Evolutionary conservation across 23 tunicate genomes (phyloP).

Genomic region (Clavelina lepadiformis): DNA sequence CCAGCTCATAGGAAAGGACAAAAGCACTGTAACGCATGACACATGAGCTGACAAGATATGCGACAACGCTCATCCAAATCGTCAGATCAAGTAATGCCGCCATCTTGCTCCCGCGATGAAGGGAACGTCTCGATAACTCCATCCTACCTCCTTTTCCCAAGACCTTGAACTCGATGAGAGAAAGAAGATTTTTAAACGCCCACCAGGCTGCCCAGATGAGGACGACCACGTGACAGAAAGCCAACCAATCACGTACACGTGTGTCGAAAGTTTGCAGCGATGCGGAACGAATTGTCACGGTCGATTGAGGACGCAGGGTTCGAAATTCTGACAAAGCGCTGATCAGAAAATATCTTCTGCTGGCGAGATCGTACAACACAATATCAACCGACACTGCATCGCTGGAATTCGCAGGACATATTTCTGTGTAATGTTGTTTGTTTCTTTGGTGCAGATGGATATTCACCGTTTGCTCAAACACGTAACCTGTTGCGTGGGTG

Average conservation of each 20-base stretch:
- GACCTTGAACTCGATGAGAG: neutral
- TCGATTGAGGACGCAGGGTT: neutral
- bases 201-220: slow-evolving; percentile 13
- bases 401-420: neutral
- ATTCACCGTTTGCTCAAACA: neutral
- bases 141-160: neutral
- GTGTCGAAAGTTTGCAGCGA: neutral
- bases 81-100: slow-evolving; percentile 1
- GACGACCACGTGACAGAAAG: slow-evolving; percentile 8
- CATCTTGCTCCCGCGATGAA: neutral
- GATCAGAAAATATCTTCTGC: slow-evolving; percentile 2
- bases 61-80: slow-evolving; percentile 22
- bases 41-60: slow-evolving; percentile 10
- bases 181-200: slow-evolving; percentile 3
- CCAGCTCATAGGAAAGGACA: slow-evolving; percentile 5
- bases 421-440: neutral
- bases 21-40: slow-evolving; percentile 6
- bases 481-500: neutral
- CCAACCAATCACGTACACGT: neutral
- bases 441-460: neutral
- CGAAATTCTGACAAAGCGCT: slow-evolving; percentile 7
- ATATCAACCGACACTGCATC: slow-evolving; percentile 5
- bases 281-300: neutral
- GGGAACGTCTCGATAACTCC: slow-evolving; percentile 12
- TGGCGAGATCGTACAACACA: slow-evolving; percentile 3